phyloP scores from a whole-genome alignment of 2,797 vertebrate species.

The Cossypha polioptera region DNA sequence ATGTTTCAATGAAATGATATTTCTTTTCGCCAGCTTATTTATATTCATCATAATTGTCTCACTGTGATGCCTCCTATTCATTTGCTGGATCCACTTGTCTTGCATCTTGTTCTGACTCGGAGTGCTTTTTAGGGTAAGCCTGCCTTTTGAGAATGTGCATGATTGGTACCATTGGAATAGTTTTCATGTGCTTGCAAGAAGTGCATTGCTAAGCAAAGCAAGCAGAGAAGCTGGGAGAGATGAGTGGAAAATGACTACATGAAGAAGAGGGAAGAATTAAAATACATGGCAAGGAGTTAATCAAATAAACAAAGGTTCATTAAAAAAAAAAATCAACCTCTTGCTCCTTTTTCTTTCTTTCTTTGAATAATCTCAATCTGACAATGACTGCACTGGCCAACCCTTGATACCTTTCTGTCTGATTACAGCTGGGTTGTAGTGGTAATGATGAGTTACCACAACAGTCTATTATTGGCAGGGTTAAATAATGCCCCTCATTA shows the following conservation, averaged over 20 bases:
- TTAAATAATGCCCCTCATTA: constrained; percentile 15
- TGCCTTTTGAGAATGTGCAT: constrained; percentile 11
- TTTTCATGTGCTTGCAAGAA: constrained; percentile 10
- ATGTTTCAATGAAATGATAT: constrained; percentile 20
- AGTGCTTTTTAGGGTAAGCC: constrained; percentile 12
- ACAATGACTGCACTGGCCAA: neutral
- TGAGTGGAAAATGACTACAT: neutral
- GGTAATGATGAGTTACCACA: neutral
- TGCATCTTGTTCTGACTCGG: constrained; percentile 27
- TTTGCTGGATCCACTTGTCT: constrained; percentile 33
- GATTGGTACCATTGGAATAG: constrained; percentile 21
- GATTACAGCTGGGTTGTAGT: neutral
- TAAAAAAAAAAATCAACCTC: neutral
- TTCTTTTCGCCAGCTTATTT: constrained; percentile 31
- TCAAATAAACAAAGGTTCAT: constrained; percentile 1
- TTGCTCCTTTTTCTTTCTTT: neutral
- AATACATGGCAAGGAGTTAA: constrained; percentile 18
- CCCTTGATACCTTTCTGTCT: neutral
- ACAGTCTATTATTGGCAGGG: neutral
- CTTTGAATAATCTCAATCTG: neutral
- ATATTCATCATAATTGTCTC: constrained; percentile 31
- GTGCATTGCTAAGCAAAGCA: constrained; percentile 22
- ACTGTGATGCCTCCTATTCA: constrained; percentile 12
- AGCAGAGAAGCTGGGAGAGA: neutral
- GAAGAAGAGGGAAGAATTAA: neutral